Evolutionary conservation across 2,888 invertebrate species (phyloP).

Genomic region (Lacanobia wlatinum): DNA sequence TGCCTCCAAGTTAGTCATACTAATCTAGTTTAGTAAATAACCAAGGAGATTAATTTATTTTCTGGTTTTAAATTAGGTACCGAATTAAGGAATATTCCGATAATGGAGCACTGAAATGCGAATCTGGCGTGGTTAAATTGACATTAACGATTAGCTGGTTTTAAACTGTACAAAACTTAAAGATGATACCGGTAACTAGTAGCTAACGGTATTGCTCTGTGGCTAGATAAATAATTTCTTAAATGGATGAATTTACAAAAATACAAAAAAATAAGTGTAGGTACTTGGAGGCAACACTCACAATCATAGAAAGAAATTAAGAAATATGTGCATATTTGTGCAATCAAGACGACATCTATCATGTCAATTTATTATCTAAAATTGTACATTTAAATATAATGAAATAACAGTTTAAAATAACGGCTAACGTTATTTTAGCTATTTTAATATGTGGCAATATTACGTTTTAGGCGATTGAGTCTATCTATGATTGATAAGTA

Average conservation of each 20-base stretch:
- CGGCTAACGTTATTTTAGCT: conserved; percentile 59
- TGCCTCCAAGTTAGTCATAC: conserved; percentile 52
- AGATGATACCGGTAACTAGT: background rate
- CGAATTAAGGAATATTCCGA: background rate
- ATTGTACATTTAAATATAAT: conserved; percentile 62
- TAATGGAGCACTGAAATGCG: background rate
- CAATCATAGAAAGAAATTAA: conserved; percentile 36
- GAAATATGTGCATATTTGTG: conserved; percentile 61
- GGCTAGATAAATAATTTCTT: background rate
- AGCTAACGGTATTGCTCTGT: conserved; percentile 1
- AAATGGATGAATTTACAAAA: conserved; percentile 32
- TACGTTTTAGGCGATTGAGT: conserved; percentile 65
- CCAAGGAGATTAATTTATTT: background rate
- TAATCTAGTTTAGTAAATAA: conserved; percentile 6
- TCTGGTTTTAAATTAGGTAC: too few species aligned
- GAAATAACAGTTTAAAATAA: conserved; percentile 64
- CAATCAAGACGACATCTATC: conserved; percentile 61
- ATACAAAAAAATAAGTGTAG: conserved; percentile 27
- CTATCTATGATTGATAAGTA: conserved; percentile 66
- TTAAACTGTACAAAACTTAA: background rate
- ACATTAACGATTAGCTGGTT: background rate
- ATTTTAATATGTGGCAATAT: conserved; percentile 57
- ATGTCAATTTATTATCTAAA: conserved; percentile 60
- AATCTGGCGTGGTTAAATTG: background rate
- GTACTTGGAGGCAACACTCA: conserved; percentile 47